phyloP scores from a whole-genome alignment of 2,888 invertebrate genomes.

The Trilocha varians region DNA sequence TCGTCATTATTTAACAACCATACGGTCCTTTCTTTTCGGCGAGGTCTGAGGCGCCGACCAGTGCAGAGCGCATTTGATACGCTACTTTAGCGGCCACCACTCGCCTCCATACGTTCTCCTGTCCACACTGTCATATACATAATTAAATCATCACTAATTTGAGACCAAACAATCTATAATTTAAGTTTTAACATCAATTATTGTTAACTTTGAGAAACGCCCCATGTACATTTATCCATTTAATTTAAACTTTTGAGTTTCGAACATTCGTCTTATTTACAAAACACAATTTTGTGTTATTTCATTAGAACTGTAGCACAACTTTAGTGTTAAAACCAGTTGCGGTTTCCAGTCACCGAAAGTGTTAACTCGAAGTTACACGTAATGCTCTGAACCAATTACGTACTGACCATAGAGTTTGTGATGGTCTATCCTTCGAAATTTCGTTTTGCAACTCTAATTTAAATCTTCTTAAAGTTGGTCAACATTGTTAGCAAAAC shows the following conservation, averaged over 20 bases:
- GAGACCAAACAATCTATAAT: no score
- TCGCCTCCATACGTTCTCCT: constrained; percentile 29
- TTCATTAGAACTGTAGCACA: background rate
- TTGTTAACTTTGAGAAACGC: no score
- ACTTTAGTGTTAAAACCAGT: background rate
- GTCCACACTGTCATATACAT: constrained; percentile 4
- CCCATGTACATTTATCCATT: no score
- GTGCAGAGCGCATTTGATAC: constrained; percentile 49
- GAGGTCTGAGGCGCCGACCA: constrained; percentile 43
- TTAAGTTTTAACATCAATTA: no score
- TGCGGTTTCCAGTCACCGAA: background rate
- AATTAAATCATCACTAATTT: background rate
- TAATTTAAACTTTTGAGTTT: background rate
- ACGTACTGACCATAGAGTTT: background rate
- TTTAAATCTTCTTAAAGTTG: background rate
- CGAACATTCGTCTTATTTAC: background rate
- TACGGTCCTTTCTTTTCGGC: constrained; percentile 69
- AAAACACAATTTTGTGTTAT: background rate
- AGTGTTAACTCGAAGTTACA: background rate
- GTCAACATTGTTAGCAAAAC: background rate
- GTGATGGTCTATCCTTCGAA: constrained; percentile 1
- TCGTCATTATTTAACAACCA: constrained; percentile 67
- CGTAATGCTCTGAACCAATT: background rate
- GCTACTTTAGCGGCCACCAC: constrained; percentile 48
- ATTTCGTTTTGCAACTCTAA: background rate